phyloP scores from a whole-genome alignment of 2,797 vertebrate species.

The Poecilia picta region DNA sequence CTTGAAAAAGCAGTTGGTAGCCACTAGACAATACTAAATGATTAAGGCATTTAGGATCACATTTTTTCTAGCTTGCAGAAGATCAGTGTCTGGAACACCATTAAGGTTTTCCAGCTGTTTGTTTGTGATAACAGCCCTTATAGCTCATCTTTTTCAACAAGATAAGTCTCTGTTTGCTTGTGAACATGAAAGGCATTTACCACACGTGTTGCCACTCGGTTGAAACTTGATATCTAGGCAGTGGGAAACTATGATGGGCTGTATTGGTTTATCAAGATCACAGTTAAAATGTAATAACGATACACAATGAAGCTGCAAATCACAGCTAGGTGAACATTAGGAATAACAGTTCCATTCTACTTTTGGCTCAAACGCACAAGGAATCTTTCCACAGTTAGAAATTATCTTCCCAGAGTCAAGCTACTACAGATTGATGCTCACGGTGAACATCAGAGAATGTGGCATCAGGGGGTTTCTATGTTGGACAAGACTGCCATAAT shows the following conservation, averaged over 20 bases:
- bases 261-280: conserved; percentile 1
- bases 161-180: background rate
- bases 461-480: conserved; percentile 54
- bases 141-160: background rate
- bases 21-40: background rate
- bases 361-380: background rate
- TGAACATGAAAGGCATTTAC: background rate
- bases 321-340: background rate
- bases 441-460: conserved; percentile 15
- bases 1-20: background rate
- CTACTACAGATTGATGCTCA: conserved; percentile 14
- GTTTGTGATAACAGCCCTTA: background rate
- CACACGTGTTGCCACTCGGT: background rate
- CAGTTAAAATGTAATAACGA: background rate
- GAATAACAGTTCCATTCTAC: background rate
- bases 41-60: background rate
- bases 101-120: background rate
- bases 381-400: background rate
- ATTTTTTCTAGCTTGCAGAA: background rate
- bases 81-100: background rate
- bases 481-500: conserved; percentile 57
- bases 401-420: background rate
- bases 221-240: background rate
- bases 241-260: background rate
- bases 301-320: background rate